Base-by-base conservation (phyloP, 2,113 vertebrate species). In the Corythoichthys haematopterus region DNA sequence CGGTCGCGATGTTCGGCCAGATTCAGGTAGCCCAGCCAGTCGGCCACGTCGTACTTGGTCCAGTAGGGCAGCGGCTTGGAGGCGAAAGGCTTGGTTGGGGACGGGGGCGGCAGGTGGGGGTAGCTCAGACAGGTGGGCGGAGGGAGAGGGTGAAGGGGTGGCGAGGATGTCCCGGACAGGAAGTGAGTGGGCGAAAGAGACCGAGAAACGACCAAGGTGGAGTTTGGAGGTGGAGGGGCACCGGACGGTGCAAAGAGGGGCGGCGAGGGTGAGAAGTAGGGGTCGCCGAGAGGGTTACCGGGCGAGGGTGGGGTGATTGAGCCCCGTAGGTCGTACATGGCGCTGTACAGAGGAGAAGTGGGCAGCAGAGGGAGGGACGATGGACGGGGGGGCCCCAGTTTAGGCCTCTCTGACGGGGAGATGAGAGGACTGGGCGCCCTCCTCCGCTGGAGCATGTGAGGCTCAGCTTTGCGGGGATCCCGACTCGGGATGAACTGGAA, bases 41-140 rank as follows among this genome's bases (percentile, higher is more conserved):
- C 96, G 0, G 95, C 96, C 58, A 97, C 96, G 5, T 98, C 96
- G 7, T 94, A 95, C 90, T 97, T 97, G 92, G 91, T 96, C 95
- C 95, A 96, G 86, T 96, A 95, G 73, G 93, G 93, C 81, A 96
- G 85, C 15, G 95, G 95, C 84, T 97, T 97, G 62, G 94, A 91
- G 43, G 94, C 93, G 33, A 97, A 97, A 0, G 95, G 94, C 86
- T 97, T 97, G 64, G 93, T 93, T 28, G 94, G 93, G 62, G 94
- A 91, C 6, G 94, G 90, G 52, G 93, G 88, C 4, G 92, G 87
- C 72, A 94, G 76, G 50, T 96, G 93, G 74, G 94, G 90, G 89
- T 94, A 90, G 87, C 93, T 90, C 84, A 93, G 80, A 86, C 94
- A 92, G 64, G 93, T 70, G 75, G 93, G 86, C 20, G 92, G 88